phyloP scores from a whole-genome alignment of 2,888 invertebrate species.

The Leuctra nigra region DNA sequence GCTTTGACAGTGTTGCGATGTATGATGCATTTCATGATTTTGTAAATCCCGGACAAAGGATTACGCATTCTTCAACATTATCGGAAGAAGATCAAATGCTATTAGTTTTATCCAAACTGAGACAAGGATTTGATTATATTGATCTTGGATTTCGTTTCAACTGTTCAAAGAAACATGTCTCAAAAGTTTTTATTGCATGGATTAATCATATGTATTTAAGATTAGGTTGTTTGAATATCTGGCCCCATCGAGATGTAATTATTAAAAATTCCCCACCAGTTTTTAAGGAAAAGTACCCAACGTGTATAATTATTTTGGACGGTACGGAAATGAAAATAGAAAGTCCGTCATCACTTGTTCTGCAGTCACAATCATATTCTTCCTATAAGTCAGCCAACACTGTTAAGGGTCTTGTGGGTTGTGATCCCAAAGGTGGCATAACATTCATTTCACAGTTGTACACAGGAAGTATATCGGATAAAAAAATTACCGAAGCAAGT shows the following conservation, averaged over 20 bases:
- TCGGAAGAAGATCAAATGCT: conserved; percentile 2
- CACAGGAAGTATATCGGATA: conserved; percentile 10
- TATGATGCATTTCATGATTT: background rate
- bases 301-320: conserved; percentile 6
- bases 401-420: conserved; percentile 13
- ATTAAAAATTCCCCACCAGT: conserved; percentile 1
- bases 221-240: conserved; percentile 13
- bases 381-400: conserved; percentile 10
- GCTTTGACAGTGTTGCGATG: background rate
- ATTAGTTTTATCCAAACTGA: conserved; percentile 10
- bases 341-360: conserved; percentile 11
- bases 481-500: conserved; percentile 6
- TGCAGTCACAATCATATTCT: conserved; percentile 13
- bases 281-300: conserved; percentile 1
- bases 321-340: conserved; percentile 15
- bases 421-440: conserved; percentile 8
- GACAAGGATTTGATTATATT: conserved; percentile 8
- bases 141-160: conserved; percentile 4
- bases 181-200: conserved; percentile 4
- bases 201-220: background rate
- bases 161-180: background rate
- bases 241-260: conserved; percentile 13
- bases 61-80: background rate
- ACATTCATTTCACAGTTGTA: conserved; percentile 9
- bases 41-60: background rate